phyloP scores from a whole-genome alignment of 2,797 vertebrate genomes.

The Squalus acanthias region DNA sequence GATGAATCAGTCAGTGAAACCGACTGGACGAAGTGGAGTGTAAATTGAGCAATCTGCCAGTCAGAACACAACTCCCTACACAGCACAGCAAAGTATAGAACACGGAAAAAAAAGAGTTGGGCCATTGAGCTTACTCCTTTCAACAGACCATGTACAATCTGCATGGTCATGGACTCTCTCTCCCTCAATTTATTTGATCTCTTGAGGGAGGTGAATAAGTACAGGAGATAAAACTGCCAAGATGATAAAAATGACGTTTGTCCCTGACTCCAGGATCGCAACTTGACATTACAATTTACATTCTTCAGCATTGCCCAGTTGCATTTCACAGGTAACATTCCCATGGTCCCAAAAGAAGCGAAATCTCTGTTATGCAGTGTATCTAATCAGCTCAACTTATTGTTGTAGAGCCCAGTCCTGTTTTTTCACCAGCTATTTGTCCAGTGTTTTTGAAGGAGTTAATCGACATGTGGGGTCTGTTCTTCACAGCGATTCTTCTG shows the following conservation, averaged over 20 bases:
- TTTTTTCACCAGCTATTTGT: neutral
- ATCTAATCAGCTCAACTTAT: neutral
- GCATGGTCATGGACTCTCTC: neutral
- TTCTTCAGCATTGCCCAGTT: neutral
- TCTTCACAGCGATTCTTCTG: neutral
- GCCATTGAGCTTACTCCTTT: no score
- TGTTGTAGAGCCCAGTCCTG: neutral
- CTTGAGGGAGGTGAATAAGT: neutral
- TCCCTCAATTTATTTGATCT: neutral
- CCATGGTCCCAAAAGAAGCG: neutral
- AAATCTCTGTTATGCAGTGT: neutral
- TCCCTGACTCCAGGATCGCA: neutral
- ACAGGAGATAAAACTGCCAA: neutral
- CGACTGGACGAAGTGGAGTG: neutral
- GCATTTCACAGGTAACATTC: neutral
- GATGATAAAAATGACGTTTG: neutral
- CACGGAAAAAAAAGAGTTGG: neutral
- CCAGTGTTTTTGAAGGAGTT: neutral
- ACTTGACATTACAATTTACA: neutral
- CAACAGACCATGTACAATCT: neutral
- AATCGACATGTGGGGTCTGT: neutral
- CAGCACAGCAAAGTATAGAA: neutral
- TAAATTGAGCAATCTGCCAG: conserved; percentile 6
- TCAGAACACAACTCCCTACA: neutral
- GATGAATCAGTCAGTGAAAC: neutral